A percentile compares a stretch with the other conserved stretches of the same genome.
These are phyloP conservation scores for Sminthurides aquaticus DNA, from an alignment of 2,888 invertebrate genomes.

Conservation along the genomic window DNA sequence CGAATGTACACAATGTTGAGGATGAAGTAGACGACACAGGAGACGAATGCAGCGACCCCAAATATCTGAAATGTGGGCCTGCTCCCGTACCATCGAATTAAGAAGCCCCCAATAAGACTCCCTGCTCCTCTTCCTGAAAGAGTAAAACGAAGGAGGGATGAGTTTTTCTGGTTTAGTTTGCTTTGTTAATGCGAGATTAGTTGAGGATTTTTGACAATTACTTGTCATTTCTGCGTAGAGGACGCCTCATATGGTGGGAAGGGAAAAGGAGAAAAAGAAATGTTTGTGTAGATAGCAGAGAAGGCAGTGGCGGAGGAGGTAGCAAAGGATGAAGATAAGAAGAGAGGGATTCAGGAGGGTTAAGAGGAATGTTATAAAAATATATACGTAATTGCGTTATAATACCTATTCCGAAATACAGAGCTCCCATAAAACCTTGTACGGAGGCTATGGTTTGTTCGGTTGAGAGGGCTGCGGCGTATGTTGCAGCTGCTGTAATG, in stretches of 20 bases:
- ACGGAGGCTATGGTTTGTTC: constrained; percentile 67
- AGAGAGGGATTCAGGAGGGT: too few species aligned
- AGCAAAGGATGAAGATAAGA: too few species aligned
- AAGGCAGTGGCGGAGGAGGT: too few species aligned
- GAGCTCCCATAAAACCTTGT: constrained; percentile 67
- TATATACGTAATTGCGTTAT: too few species aligned
- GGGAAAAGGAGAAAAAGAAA: too few species aligned
- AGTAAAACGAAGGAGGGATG: constrained; percentile 25
- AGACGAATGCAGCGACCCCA: constrained; percentile 56
- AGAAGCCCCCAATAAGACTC: constrained; percentile 65
- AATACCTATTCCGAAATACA: constrained; percentile 72
- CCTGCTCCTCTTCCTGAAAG: constrained; percentile 64
- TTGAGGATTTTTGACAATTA: too few species aligned
- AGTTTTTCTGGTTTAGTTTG: too few species aligned
- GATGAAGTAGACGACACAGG: constrained; percentile 60
- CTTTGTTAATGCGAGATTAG: too few species aligned
- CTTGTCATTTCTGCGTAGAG: too few species aligned
- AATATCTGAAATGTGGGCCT: constrained; percentile 66
- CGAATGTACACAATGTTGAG: constrained; percentile 62
- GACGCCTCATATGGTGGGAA: too few species aligned
- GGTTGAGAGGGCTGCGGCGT: constrained; percentile 65
- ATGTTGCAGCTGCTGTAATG: constrained; percentile 69
- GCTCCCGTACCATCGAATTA: constrained; percentile 65
- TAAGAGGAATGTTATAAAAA: too few species aligned
- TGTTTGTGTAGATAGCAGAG: too few species aligned